phyloP scores from a whole-genome alignment of 2,888 invertebrate genomes.

The Eudasyphora cyanicolor region DNA sequence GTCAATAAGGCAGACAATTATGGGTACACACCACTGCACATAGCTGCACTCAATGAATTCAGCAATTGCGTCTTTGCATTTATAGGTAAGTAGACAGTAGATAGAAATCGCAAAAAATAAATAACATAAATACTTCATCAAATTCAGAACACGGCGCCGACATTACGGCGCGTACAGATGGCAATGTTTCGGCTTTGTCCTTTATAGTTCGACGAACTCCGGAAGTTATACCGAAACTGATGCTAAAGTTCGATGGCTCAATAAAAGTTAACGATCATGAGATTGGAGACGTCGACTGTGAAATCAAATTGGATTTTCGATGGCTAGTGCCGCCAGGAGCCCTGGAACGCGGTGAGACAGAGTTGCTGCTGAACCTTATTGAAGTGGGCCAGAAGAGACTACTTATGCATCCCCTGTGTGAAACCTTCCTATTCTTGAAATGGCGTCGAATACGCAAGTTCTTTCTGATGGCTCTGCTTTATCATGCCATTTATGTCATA shows the following conservation, averaged over 20 bases:
- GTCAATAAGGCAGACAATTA: slow-evolving; percentile 89
- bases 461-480: slow-evolving; percentile 88
- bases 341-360: slow-evolving; percentile 85
- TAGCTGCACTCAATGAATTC: slow-evolving; percentile 91
- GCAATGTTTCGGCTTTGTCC: slow-evolving; percentile 89
- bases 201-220: slow-evolving; percentile 92
- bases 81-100: slow-evolving; percentile 80
- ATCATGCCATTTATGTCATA: slow-evolving; percentile 88
- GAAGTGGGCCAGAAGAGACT: slow-evolving; percentile 90
- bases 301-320: slow-evolving; percentile 85
- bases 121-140: background rate
- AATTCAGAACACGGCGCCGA: slow-evolving; percentile 87
- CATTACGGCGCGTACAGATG: slow-evolving; percentile 89
- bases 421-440: slow-evolving; percentile 91
- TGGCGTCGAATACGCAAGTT: slow-evolving; percentile 91
- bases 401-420: slow-evolving; percentile 90
- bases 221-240: slow-evolving; percentile 87
- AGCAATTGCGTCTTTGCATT: slow-evolving; percentile 87
- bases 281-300: slow-evolving; percentile 92
- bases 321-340: slow-evolving; percentile 82
- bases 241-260: slow-evolving; percentile 87
- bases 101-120: background rate
- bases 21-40: slow-evolving; percentile 91
- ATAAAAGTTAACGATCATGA: slow-evolving; percentile 91
- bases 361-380: slow-evolving; percentile 86